phyloP scores from a whole-genome alignment of 2,888 invertebrate genomes.

The Drosophila atripex region DNA sequence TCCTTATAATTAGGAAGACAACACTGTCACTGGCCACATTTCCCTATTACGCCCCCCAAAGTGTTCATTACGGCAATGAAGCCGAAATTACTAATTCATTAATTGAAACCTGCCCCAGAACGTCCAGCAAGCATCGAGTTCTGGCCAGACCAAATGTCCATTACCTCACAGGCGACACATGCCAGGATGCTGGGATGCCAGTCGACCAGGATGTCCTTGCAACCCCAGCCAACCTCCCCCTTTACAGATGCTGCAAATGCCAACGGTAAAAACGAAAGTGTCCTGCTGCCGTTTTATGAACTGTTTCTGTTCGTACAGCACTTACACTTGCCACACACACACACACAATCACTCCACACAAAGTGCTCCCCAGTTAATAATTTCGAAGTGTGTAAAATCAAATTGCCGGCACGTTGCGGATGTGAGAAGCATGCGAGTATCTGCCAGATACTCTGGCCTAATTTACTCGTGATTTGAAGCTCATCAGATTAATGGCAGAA shows the following conservation, averaged over 20 bases:
- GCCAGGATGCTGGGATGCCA: conserved; percentile 9
- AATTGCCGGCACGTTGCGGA: conserved; percentile 54
- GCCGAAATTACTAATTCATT: conserved; percentile 76
- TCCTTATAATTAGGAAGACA: conserved; percentile 20
- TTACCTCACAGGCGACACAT: conserved; percentile 32
- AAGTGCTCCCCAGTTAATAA: conserved; percentile 82
- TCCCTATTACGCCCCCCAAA: conserved; percentile 27
- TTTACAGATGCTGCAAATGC: conserved; percentile 65
- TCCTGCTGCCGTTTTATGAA: conserved; percentile 78
- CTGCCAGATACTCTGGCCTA: conserved; percentile 48
- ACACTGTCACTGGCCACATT: not conserved
- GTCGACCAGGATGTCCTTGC: conserved; percentile 12
- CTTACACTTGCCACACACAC: conserved; percentile 64
- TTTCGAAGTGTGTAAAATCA: conserved; percentile 80
- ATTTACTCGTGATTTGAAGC: conserved; percentile 49
- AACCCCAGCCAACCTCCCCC: not conserved
- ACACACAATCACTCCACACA: conserved; percentile 37
- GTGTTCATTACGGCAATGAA: conserved; percentile 70
- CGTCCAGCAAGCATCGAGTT: conserved; percentile 7
- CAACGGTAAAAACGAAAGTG: conserved; percentile 73
- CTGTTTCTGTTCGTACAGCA: conserved; percentile 64
- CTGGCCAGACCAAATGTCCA: conserved; percentile 36
- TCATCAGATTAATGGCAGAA: conserved; percentile 53
- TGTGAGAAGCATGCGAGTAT: conserved; percentile 35
- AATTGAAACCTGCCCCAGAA: conserved; percentile 65